These are phyloP conservation scores for Eulacestoma nigropectus DNA, from an alignment of 2,113 vertebrate genomes.

Conservation along the genomic window DNA sequence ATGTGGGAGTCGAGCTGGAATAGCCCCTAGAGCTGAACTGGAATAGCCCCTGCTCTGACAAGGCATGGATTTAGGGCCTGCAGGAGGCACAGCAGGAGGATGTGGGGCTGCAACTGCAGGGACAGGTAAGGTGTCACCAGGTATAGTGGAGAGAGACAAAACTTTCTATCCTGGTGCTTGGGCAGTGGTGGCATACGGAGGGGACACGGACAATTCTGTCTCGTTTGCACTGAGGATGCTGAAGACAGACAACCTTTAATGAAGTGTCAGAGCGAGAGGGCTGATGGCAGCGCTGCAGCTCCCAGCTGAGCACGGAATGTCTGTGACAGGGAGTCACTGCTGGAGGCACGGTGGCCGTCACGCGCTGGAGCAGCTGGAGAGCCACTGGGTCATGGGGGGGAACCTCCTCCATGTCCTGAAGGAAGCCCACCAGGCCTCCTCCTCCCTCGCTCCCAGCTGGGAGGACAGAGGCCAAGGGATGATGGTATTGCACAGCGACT, in stretches of 20 bases:
- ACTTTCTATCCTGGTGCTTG: no score
- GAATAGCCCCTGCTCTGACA: not conserved
- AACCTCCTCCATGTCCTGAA: accelerated
- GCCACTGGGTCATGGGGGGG: accelerated
- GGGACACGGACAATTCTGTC: not conserved
- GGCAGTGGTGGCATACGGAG: not conserved
- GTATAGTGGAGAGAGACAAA: not conserved
- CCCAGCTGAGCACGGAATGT: not conserved
- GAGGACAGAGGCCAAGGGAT: not conserved
- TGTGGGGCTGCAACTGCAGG: not conserved
- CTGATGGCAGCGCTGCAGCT: not conserved
- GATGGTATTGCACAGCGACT: not conserved
- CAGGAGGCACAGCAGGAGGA: not conserved
- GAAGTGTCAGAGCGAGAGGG: accelerated
- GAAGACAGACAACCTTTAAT: not conserved
- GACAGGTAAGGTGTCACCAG: not conserved
- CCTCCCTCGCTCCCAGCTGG: not conserved
- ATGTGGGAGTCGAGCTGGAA: not conserved
- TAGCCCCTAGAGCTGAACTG: not conserved
- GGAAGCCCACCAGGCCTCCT: not conserved
- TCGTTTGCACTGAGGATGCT: accelerated
- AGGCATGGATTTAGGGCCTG: not conserved
- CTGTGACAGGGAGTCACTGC: not conserved
- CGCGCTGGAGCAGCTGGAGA: accelerated
- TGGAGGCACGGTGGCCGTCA: not conserved